These are phyloP conservation scores for Ormia ochracea DNA, from an alignment of 2,888 invertebrate genomes.

Conservation along the genomic window DNA sequence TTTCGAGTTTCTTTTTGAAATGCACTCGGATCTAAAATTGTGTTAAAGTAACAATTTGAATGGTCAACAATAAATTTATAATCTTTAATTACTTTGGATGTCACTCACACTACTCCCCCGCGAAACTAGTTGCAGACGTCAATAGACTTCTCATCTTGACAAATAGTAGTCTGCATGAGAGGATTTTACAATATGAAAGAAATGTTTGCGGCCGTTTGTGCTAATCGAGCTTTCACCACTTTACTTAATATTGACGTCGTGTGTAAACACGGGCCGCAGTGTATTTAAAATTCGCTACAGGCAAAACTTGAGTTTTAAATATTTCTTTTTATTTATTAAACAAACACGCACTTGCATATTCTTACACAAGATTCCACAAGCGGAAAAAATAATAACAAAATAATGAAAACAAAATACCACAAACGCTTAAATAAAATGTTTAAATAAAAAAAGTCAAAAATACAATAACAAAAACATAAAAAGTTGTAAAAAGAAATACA, in stretches of 20 bases:
- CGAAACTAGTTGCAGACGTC: no score
- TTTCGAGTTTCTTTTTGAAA: neutral
- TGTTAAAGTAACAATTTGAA: neutral
- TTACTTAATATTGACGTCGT: neutral
- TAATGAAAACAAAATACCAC: slow-evolving; percentile 30
- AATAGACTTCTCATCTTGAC: no score
- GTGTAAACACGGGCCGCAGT: neutral
- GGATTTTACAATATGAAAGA: neutral
- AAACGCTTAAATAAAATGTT: slow-evolving; percentile 39
- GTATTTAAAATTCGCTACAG: slow-evolving; percentile 10
- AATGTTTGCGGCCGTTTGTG: neutral
- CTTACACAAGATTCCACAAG: slow-evolving; percentile 23
- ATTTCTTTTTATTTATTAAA: neutral
- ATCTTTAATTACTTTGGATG: no score
- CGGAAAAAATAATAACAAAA: neutral
- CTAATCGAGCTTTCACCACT: neutral
- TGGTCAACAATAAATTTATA: no score
- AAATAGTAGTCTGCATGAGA: neutral
- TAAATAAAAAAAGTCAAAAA: slow-evolving; percentile 18
- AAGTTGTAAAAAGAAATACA: slow-evolving; percentile 40
- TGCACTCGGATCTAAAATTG: neutral
- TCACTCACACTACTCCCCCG: no score
- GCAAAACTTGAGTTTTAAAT: neutral
- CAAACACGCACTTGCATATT: slow-evolving; percentile 29
- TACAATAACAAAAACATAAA: slow-evolving; percentile 3